Percentiles rank a stretch among this genome's conserved stretches.
These are phyloP conservation scores for Acanthoscelides obtectus DNA, from an alignment of 2,888 invertebrate species.

Conservation along the genomic window DNA sequence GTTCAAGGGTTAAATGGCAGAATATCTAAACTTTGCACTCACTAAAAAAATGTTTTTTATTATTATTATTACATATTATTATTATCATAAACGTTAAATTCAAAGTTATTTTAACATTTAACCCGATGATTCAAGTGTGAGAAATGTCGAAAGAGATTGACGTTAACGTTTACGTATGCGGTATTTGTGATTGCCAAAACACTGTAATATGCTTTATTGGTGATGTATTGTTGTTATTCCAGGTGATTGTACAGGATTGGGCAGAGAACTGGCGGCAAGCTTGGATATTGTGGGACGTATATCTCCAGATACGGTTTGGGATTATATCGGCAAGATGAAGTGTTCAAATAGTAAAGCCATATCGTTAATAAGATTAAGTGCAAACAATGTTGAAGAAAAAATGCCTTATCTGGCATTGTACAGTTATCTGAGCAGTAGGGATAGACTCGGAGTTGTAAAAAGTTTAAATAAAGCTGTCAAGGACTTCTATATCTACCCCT, in stretches of 20 bases:
- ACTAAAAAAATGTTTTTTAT: too few species aligned
- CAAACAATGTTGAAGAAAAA: conserved; percentile 78
- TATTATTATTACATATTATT: too few species aligned
- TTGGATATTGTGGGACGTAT: conserved; percentile 90
- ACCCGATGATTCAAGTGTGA: too few species aligned
- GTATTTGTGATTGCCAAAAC: too few species aligned
- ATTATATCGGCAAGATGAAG: conserved; percentile 87
- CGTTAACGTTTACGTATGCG: too few species aligned
- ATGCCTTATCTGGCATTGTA: conserved; percentile 81
- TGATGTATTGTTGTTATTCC: conserved; percentile 20
- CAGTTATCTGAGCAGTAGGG: conserved; percentile 81
- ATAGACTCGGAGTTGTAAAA: conserved; percentile 80
- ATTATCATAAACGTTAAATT: too few species aligned
- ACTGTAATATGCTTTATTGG: not conserved
- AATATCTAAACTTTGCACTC: too few species aligned
- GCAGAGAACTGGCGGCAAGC: conserved; percentile 69
- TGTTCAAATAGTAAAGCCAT: conserved; percentile 85
- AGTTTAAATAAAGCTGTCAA: conserved; percentile 76
- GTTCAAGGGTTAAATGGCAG: too few species aligned
- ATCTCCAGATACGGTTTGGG: conserved; percentile 85
- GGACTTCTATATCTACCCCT: conserved; percentile 89
- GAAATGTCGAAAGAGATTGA: too few species aligned
- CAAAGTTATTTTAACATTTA: too few species aligned
- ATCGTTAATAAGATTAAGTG: conserved; percentile 73
- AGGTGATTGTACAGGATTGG: conserved; percentile 63